Evolutionary conservation across 2,888 invertebrate species (phyloP), one percentile per base, ranked within the genome.

Genomic region (Masnerella sp.): DNA sequence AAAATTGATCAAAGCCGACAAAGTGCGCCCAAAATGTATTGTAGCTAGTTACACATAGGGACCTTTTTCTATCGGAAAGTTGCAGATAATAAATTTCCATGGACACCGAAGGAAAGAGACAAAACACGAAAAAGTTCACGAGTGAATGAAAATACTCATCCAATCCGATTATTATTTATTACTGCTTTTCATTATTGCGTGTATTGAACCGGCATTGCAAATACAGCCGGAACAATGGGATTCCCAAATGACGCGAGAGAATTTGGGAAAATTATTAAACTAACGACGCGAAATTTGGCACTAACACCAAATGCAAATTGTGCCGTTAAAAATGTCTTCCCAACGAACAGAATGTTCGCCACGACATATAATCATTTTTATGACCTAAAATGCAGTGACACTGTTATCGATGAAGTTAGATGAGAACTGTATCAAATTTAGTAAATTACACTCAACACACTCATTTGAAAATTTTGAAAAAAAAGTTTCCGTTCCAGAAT

Each of bases 241-340:
- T 58, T 58, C 45, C 58, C 58, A 58, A 58, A 58, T 58, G 58
- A 36, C 58, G 36, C 58, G 58, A 11, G 56, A 14, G 17, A 58
- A 58, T 58, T 43, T 42, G 42, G 20, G 32, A 58, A 45, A 58
- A 45, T 58, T 43, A 58, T 43, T 45, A 58, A 56, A 58, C 40
- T 36, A 45, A 32, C 45, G 15, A 18, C 20, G 45, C 30, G 45
- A 58, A 45, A 56, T 56, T 52, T 20, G 15, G 25, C 52, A 25
- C 18, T 38, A 15, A 25, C 25, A 52, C 38, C 20, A 22, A 36
- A 25, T 38, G 38, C 28, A 51, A 36, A 52, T 38, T 25, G 20
- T 18, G 34, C 15, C n/a, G 14, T 52, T 52, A 38, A 52, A 36
- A 52, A 25, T 52, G 38, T 20, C 25, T n/a, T 38, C 28, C 15